Evolutionary conservation across 1,140 invertebrate genomes (phyloP).

Genomic region (Teleopsis dalmanni): DNA sequence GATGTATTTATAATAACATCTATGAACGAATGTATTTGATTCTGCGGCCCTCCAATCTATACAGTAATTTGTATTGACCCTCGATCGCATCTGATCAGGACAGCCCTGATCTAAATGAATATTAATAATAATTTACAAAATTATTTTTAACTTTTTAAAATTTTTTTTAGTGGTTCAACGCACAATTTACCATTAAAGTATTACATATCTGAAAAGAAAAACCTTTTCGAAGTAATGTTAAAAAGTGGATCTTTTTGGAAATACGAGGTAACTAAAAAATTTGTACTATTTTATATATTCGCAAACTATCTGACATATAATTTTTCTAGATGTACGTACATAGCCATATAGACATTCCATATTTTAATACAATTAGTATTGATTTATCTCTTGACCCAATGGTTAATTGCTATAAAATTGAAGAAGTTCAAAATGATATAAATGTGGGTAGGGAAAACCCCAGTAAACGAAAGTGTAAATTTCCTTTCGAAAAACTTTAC

Average conservation of each 20-base stretch:
- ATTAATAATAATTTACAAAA: background rate
- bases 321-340: slow-evolving; percentile 10
- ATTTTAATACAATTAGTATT: slow-evolving; percentile 8
- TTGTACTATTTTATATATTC: background rate
- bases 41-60: background rate
- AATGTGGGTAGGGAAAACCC: slow-evolving; percentile 4
- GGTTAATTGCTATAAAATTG: slow-evolving; percentile 8
- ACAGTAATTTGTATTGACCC: background rate
- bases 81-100: background rate
- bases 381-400: slow-evolving; percentile 5
- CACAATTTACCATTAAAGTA: slow-evolving; percentile 9
- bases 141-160: background rate
- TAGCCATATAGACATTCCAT: slow-evolving; percentile 11
- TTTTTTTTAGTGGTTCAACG: background rate
- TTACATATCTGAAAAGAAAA: background rate
- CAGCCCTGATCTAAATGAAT: background rate
- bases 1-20: too few species aligned
- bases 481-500: slow-evolving; percentile 5
- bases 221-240: slow-evolving; percentile 4
- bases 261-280: slow-evolving; percentile 9
- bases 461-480: slow-evolving; percentile 11
- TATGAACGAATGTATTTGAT: background rate
- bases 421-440: slow-evolving; percentile 8
- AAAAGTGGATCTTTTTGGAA: slow-evolving; percentile 9
- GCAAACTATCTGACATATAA: background rate